Evolutionary conservation across 2,113 vertebrate genomes (phyloP).

Genomic region (Upupa epops): DNA sequence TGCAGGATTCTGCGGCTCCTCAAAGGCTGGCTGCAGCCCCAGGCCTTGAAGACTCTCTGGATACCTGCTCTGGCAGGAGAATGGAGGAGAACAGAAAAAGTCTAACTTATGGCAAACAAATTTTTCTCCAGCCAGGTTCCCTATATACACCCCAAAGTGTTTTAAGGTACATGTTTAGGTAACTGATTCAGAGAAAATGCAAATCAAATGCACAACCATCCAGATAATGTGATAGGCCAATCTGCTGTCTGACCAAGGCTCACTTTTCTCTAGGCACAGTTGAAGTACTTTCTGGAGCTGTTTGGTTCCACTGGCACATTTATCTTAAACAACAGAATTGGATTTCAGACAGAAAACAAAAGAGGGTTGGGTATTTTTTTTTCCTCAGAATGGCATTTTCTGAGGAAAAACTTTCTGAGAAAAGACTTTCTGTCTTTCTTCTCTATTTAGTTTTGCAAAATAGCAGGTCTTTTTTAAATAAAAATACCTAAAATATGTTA

Average conservation of each 20-base stretch:
- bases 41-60: background rate
- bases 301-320: background rate
- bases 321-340: background rate
- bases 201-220: background rate
- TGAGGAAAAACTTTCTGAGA: too few species aligned
- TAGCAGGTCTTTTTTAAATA: too few species aligned
- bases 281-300: background rate
- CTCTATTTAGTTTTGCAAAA: too few species aligned
- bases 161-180: background rate
- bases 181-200: background rate
- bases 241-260: background rate
- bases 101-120: background rate
- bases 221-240: background rate
- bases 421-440: too few species aligned
- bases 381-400: too few species aligned
- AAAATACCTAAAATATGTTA: too few species aligned
- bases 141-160: background rate
- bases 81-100: background rate
- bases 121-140: background rate
- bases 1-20: background rate
- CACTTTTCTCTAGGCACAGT: background rate
- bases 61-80: background rate
- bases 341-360: background rate
- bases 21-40: background rate
- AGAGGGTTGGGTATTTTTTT: accelerated